These are phyloP conservation scores for Hippocampus barbouri DNA, from an alignment of 2,113 vertebrate genomes.

Conservation along the genomic window DNA sequence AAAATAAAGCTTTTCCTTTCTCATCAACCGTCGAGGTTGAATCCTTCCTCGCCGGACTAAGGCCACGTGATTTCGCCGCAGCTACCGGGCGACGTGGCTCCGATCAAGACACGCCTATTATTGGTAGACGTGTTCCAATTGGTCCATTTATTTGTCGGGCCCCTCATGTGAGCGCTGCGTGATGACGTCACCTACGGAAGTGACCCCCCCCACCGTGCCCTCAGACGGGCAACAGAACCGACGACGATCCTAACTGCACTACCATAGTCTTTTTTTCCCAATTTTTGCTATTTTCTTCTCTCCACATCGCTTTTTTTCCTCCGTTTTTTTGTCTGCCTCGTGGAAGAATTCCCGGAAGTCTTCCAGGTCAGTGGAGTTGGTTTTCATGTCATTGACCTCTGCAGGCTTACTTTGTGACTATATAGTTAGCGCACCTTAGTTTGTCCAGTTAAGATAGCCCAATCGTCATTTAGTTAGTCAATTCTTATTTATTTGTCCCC, in stretches of 20 bases:
- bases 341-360: background rate
- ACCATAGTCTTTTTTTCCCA: background rate
- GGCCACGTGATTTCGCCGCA: background rate
- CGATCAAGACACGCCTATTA: background rate
- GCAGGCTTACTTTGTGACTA: background rate
- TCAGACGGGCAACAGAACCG: background rate
- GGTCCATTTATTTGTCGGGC: background rate
- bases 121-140: background rate
- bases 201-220: background rate
- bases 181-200: background rate
- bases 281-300: background rate
- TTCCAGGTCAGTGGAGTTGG: conserved; percentile 17
- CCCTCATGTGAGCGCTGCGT: background rate
- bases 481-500: no score
- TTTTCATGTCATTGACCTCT: conserved; percentile 40
- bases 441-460: no score
- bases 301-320: background rate
- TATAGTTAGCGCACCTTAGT: background rate
- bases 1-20: no score
- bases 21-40: background rate
- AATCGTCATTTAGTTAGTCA: no score
- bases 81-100: background rate
- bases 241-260: background rate
- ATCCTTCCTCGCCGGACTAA: background rate
- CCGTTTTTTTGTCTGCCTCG: background rate